Evolutionary conservation across 2,797 vertebrate species (phyloP), one percentile per base, ranked within the genome.

Genomic region (Lepidocolaptes lacrymiger): DNA sequence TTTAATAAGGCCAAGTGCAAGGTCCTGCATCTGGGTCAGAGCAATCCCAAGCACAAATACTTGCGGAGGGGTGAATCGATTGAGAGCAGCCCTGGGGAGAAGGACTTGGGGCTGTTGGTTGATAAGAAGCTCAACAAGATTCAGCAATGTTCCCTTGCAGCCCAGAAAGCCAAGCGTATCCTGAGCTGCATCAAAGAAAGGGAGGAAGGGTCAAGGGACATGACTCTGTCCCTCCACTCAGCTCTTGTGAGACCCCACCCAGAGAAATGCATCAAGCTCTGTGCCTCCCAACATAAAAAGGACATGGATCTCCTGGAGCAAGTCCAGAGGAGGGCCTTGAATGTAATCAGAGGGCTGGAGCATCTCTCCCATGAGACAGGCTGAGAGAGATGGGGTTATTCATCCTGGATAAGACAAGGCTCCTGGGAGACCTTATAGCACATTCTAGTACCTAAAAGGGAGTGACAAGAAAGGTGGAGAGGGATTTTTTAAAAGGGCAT

Each of bases 151-250:
- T 24, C 16, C 9, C 24, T 77, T 43, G 37, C 13, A 39, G 28
- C 20, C 20, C 73, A 30, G 22, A 15, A 2, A 49, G 24, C 21
- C 17, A 59, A 2, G 9, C 21, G 5, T 0, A 0, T 20, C 18
- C 68, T 59, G 39, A 24, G n/a, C n/a, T 74, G 21, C 24, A 3
- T 14, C 52, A 66, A 44, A 58, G 15, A 17, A 19, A 27, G 2
- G 32, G 28, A 73, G 52, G 52, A 49, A 44, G 59, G 62, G 34
- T 13, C 0, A 1, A 58, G 39, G 54, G 12, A 22, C 21, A 8
- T 52, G 52, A 34, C 61, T 61, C 39, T 67, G 12, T 10, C 26
- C 10, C 54, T 81, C 34, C 44, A 5, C 15, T 44, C 19, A 20
- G 34, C 15, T 59, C 61, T 41, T 46, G 14, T 46, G 30, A 30